A percentile compares a stretch with the other conserved stretches of the same genome.
These are phyloP conservation scores for Drosophila micromelanica DNA, from an alignment of 1,140 invertebrate species.

Conservation along the genomic window DNA sequence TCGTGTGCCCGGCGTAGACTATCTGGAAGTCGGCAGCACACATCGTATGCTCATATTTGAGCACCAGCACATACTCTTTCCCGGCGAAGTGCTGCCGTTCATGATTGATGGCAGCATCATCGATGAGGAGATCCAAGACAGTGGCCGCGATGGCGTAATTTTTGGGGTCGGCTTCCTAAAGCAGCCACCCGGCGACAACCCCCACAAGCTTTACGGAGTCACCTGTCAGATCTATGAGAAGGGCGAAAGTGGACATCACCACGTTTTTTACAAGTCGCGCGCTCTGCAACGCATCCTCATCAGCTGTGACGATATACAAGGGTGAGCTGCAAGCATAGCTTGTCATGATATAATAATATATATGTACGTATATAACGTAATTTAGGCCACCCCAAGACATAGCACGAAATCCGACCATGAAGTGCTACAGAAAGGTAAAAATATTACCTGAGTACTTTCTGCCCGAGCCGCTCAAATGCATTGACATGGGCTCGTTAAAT, in stretches of 20 bases:
- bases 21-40: constrained; percentile 68
- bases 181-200: constrained; percentile 56
- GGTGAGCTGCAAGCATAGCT: constrained; percentile 37
- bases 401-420: constrained; percentile 64
- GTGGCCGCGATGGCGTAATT: constrained; percentile 67
- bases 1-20: constrained; percentile 75
- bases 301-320: constrained; percentile 62
- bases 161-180: constrained; percentile 75
- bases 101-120: constrained; percentile 85
- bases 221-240: constrained; percentile 83
- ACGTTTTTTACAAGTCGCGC: constrained; percentile 72
- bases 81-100: constrained; percentile 90
- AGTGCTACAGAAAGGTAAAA: constrained; percentile 86
- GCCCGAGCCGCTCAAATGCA: constrained; percentile 84
- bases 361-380: background rate
- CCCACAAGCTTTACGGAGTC: constrained; percentile 72
- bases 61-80: constrained; percentile 87
- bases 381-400: constrained; percentile 70
- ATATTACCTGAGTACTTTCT: constrained; percentile 88
- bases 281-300: constrained; percentile 77
- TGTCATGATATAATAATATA: background rate
- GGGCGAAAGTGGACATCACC: constrained; percentile 58
- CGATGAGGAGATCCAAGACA: constrained; percentile 53
- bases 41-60: constrained; percentile 87
- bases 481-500: constrained; percentile 84